A percentile compares a stretch with the other conserved stretches of the same genome.
Evolutionary conservation across 2,888 invertebrate genomes (phyloP).

Genomic region (Melangyna quadrimaculata): DNA sequence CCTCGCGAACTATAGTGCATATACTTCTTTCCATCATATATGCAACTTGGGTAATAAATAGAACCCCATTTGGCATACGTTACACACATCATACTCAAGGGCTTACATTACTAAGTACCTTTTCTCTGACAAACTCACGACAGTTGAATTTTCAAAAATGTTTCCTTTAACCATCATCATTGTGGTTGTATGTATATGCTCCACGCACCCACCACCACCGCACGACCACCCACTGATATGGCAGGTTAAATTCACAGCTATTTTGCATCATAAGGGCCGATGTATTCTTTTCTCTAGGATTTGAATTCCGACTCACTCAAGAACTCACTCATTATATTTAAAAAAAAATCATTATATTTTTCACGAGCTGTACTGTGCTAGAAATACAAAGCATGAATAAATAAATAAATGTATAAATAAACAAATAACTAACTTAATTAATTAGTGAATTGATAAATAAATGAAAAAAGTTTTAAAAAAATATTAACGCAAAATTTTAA

Average conservation of each 20-base stretch:
- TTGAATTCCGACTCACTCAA: conserved; percentile 30
- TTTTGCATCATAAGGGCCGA: neutral
- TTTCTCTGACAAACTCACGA: conserved; percentile 69
- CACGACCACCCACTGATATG: neutral
- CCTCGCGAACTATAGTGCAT: conserved; percentile 7
- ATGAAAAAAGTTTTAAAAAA: no score
- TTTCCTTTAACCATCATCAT: conserved; percentile 43
- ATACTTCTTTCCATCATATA: neutral
- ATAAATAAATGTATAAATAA: no score
- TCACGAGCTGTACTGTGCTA: no score
- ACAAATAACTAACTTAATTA: no score
- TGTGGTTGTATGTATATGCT: conserved; percentile 38
- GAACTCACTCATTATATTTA: conserved; percentile 27
- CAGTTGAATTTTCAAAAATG: conserved; percentile 65
- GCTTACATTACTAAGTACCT: conserved; percentile 69
- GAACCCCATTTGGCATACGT: conserved; percentile 19
- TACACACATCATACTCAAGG: conserved; percentile 53
- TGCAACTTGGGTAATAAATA: conserved; percentile 15
- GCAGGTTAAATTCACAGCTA: neutral
- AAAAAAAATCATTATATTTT: no score
- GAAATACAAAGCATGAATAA: no score
- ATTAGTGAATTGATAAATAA: no score
- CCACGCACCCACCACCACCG: neutral
- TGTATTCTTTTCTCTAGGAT: neutral
- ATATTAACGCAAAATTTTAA: no score